phyloP scores from a whole-genome alignment of 2,113 vertebrate species.

The Scolopax mira region DNA sequence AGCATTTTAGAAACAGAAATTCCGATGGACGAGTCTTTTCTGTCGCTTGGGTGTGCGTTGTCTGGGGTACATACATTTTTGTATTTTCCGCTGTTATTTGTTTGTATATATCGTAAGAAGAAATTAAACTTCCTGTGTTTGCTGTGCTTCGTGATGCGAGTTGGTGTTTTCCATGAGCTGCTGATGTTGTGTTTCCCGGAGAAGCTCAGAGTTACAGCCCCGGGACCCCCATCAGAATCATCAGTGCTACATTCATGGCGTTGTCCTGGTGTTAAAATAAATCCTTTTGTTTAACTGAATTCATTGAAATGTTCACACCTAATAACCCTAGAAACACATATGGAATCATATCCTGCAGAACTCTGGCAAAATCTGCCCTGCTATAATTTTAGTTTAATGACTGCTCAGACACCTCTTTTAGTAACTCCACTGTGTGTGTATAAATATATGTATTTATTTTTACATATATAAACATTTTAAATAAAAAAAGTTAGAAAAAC shows the following conservation, averaged over 20 bases:
- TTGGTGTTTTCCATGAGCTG: background rate
- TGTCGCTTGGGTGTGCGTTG: background rate
- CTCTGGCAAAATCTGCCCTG: background rate
- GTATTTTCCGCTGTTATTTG: background rate
- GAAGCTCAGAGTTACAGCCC: background rate
- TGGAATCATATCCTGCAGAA: background rate
- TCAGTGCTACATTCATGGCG: background rate
- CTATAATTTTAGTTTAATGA: background rate
- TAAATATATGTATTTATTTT: background rate
- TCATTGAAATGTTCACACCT: background rate
- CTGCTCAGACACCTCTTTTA: background rate
- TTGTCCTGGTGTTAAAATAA: background rate
- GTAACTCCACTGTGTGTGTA: fast-evolving
- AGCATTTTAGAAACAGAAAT: background rate
- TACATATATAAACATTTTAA: background rate
- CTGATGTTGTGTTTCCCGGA: background rate
- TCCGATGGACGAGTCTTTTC: background rate
- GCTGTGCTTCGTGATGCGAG: slow-evolving; percentile 11
- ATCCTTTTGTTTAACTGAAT: background rate
- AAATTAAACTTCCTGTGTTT: slow-evolving; percentile 19
- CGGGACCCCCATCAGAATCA: background rate
- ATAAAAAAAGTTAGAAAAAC: background rate
- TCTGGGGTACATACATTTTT: background rate
- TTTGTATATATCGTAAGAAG: slow-evolving; percentile 32
- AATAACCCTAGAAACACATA: background rate